These are phyloP conservation scores for Polyommatus icarus DNA, from an alignment of 2,888 invertebrate genomes.

Conservation along the genomic window DNA sequence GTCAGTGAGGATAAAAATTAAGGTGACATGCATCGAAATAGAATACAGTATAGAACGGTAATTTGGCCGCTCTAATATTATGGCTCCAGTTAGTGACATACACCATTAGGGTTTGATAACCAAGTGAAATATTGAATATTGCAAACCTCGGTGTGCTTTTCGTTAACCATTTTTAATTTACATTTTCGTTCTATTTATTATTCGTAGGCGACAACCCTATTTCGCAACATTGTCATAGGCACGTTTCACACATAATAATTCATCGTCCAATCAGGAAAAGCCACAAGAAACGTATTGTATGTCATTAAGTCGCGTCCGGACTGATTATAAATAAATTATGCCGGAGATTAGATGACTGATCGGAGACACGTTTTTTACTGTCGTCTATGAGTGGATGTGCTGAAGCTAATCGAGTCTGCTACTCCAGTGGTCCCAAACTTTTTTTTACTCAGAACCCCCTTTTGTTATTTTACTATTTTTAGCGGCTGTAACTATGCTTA, in stretches of 20 bases:
- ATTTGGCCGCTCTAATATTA: too few relatives aligned
- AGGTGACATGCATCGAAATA: too few relatives aligned
- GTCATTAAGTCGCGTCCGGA: conserved; percentile 50
- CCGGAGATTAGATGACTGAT: conserved; percentile 43
- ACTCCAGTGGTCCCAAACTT: not conserved
- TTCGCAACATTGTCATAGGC: conserved; percentile 45
- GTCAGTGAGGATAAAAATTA: too few relatives aligned
- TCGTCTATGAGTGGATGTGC: conserved; percentile 32
- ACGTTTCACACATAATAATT: conserved; percentile 56
- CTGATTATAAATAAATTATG: conserved; percentile 44
- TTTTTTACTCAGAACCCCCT: not conserved
- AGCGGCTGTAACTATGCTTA: too few relatives aligned
- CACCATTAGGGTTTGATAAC: too few relatives aligned
- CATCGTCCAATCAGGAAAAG: conserved; percentile 50
- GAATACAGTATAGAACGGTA: too few relatives aligned
- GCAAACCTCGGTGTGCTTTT: too few relatives aligned
- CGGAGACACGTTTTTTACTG: conserved; percentile 39
- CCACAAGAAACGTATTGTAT: conserved; percentile 48
- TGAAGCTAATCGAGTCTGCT: not conserved
- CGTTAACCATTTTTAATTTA: too few relatives aligned
- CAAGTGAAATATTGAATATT: too few relatives aligned
- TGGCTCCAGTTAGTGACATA: too few relatives aligned
- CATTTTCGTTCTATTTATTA: not conserved
- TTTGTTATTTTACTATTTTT: not conserved
- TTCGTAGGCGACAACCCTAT: conserved; percentile 35